phyloP scores from a whole-genome alignment of 2,888 invertebrate genomes.

The Camponotus fellah region DNA sequence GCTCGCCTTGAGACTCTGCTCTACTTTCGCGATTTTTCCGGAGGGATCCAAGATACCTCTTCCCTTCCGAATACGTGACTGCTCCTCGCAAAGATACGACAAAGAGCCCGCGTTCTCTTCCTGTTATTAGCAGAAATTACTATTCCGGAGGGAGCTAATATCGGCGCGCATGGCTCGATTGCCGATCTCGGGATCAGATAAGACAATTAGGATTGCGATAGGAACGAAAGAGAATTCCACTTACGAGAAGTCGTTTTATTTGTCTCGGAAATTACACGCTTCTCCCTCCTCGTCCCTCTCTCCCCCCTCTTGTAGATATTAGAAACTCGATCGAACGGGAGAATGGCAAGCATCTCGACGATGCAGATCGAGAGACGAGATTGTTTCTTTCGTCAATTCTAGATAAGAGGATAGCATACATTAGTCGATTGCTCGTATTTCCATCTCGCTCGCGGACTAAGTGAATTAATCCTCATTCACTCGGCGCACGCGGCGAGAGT shows the following conservation, averaged over 20 bases:
- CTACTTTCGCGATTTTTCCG: slow-evolving; percentile 36
- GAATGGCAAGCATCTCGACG: not conserved
- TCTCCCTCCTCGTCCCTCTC: not conserved
- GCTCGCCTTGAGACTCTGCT: slow-evolving; percentile 26
- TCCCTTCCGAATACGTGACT: slow-evolving; percentile 20
- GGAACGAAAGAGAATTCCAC: slow-evolving; percentile 2
- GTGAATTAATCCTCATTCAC: slow-evolving; percentile 11
- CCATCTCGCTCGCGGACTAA: slow-evolving; percentile 19
- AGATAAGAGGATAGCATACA: not conserved
- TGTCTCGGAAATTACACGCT: slow-evolving; percentile 12
- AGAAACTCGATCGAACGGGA: slow-evolving; percentile 8
- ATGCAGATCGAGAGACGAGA: not conserved
- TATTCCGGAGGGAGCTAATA: slow-evolving; percentile 49
- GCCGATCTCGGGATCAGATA: slow-evolving; percentile 41
- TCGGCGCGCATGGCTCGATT: slow-evolving; percentile 8
- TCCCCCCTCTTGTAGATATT: not conserved
- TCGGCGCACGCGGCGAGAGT: slow-evolving; percentile 49
- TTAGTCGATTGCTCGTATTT: not conserved
- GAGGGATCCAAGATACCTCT: not conserved
- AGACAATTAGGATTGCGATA: slow-evolving; percentile 38
- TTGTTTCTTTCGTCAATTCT: not conserved
- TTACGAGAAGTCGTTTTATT: slow-evolving; percentile 14
- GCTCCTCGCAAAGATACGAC: slow-evolving; percentile 24
- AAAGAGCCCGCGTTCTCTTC: slow-evolving; percentile 34
- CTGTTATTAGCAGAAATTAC: slow-evolving; percentile 64